Base-by-base conservation (phyloP, 2,888 invertebrate genomes). In the Campoplex nolae region DNA sequence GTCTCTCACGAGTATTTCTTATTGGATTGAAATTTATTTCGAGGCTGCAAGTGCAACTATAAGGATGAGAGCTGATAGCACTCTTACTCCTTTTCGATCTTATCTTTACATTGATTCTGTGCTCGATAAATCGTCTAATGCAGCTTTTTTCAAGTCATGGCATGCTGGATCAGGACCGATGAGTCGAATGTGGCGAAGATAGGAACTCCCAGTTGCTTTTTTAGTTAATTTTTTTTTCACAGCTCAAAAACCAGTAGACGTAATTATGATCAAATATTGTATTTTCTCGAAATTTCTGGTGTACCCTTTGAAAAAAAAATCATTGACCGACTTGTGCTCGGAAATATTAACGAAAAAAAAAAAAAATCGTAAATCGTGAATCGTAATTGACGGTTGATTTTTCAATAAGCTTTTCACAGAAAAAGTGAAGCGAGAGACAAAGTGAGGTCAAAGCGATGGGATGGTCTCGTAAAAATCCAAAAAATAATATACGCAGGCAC, bases 31-130 rank as follows among this genome's bases (percentile, higher is more conserved):
- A 70, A 75, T 80, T 62, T 80, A 45, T 38, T 48, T 35, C 62
- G 71, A 80, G 76, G 80, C 67, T 58, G 83, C 51, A 18, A 56
- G 75, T 76, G 77, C 48, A 76, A 23, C 76, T 23, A 38, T 38
- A 38, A 67, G 68, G 76, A 76, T 51, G 80, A 86, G 65, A 73
- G 80, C 79, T 83, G 83, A 54, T 16, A 16, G 11, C 58, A 68
- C 38, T 54, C 51, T 77, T 45, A 16, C 38, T n/a, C 2, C 35
- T 42, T 42, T n/a, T 68, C 68, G 38, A 51, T 32, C 45, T 67
- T 67, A 79, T n/a, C 18, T 16, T 79, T 48, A 45, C 11, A 35
- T 32, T 18, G 42, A 11, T 75, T 75, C 58, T 62, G 28, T 62
- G n/a, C 58, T 75, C 45, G 58, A 42, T 75, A 58, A 51, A 74